Evolutionary conservation across 2,113 vertebrate genomes (phyloP).

Genomic region (Sphyrna mokarran): DNA sequence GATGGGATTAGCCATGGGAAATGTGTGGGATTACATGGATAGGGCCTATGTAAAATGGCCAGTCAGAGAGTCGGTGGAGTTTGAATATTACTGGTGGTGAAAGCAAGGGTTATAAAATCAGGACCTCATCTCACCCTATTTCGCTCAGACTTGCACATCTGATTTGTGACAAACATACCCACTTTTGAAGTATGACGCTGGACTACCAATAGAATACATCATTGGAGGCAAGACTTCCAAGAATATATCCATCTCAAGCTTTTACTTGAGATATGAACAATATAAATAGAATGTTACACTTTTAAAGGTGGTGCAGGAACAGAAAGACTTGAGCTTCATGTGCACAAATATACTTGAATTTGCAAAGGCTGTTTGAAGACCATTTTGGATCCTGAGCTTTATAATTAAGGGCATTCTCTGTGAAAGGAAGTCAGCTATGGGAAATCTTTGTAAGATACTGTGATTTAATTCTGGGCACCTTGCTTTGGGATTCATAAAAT

Average conservation of each 20-base stretch:
- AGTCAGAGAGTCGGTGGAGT: neutral
- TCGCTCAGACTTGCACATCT: neutral
- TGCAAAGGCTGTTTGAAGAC: neutral
- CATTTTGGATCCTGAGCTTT: neutral
- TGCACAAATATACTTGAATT: neutral
- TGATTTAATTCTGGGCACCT: neutral
- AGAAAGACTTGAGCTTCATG: neutral
- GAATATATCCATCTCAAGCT: neutral
- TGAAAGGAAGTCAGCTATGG: neutral
- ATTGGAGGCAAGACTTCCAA: neutral
- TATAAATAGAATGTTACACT: neutral
- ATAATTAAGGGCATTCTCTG: neutral
- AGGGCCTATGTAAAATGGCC: too few relatives aligned
- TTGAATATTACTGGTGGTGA: neutral
- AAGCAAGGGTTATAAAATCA: neutral
- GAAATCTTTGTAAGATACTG: neutral
- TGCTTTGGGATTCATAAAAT: neutral
- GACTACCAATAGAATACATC: neutral
- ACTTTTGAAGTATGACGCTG: neutral
- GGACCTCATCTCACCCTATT: neutral
- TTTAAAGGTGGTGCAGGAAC: neutral
- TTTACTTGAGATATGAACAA: neutral
- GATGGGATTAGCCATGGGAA: too few relatives aligned
- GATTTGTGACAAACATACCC: neutral
- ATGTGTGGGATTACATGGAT: too few relatives aligned